Conservation (phyloP, 2,888 invertebrate genomes). For the Resseliella maxima region DNA sequence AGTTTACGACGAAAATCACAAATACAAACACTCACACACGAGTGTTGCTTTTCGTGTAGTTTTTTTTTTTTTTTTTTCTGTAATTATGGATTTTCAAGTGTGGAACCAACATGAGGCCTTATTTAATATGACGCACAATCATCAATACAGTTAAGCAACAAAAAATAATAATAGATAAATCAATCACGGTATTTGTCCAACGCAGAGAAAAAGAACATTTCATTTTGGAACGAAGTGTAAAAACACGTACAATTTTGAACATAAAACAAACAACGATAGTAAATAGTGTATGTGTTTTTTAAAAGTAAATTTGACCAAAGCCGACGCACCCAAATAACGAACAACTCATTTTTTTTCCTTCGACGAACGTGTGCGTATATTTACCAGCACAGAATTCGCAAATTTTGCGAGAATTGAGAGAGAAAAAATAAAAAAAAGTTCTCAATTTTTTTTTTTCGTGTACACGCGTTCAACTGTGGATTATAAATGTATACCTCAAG, state of each 20-base stretch:
- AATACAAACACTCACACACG: background rate
- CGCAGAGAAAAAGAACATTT: background rate
- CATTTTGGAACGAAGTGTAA: background rate
- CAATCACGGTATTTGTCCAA: background rate
- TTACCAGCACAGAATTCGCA: background rate
- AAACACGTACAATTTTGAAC: background rate
- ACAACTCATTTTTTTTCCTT: no score
- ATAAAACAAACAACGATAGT: background rate
- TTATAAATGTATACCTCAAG: constrained; percentile 68
- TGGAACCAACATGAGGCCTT: constrained; percentile 2
- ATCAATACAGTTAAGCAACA: background rate
- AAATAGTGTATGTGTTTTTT: constrained; percentile 11
- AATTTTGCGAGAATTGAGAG: background rate
- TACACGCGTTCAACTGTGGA: constrained; percentile 34
- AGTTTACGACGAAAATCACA: background rate
- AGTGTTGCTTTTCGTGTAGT: background rate
- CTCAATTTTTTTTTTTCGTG: background rate
- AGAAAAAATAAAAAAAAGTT: background rate
- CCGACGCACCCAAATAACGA: background rate
- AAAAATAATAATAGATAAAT: background rate
- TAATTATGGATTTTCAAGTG: background rate
- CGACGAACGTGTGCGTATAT: background rate
- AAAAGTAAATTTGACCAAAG: constrained; percentile 3
- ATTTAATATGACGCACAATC: constrained; percentile 23
- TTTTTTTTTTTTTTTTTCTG: background rate